Evolutionary conservation across 2,797 vertebrate genomes (phyloP).

Genomic region (Arrhamphus sclerolepis): DNA sequence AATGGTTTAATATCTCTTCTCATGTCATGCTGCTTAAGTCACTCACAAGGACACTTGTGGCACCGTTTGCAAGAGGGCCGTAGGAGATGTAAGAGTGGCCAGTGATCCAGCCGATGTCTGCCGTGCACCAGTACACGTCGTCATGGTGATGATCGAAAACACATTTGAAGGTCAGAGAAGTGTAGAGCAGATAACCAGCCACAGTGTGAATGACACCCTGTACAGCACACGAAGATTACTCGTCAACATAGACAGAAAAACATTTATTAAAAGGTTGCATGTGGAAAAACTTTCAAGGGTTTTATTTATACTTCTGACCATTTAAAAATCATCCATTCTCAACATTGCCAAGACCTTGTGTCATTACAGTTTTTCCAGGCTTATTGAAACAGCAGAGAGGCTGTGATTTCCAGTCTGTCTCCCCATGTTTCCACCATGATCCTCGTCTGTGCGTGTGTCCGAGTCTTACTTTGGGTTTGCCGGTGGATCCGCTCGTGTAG

Average conservation of each 20-base stretch:
- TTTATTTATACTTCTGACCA: too few species aligned
- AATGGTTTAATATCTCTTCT: background rate
- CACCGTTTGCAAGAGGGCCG: slow-evolving; percentile 82
- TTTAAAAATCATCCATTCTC: too few species aligned
- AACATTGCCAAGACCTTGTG: too few species aligned
- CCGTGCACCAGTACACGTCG: slow-evolving; percentile 86
- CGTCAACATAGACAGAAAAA: background rate
- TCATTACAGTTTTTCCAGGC: too few species aligned
- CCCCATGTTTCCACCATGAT: too few species aligned
- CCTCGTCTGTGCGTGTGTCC: background rate
- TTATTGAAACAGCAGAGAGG: too few species aligned
- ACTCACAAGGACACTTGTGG: slow-evolving; percentile 81
- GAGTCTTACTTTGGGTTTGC: slow-evolving; percentile 81
- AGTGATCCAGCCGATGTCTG: slow-evolving; percentile 87
- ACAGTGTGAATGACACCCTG: slow-evolving; percentile 84
- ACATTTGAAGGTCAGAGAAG: slow-evolving; percentile 81
- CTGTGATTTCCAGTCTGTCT: too few species aligned
- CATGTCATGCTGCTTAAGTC: background rate
- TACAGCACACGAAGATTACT: background rate
- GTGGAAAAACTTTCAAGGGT: too few species aligned
- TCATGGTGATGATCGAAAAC: slow-evolving; percentile 81
- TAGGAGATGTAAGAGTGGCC: slow-evolving; percentile 86
- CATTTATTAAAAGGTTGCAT: background rate
- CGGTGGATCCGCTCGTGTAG: slow-evolving; percentile 85
- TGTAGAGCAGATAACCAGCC: slow-evolving; percentile 83